Conservation (phyloP, 2,113 vertebrate genomes). For the Sclerurus mexicanus region DNA sequence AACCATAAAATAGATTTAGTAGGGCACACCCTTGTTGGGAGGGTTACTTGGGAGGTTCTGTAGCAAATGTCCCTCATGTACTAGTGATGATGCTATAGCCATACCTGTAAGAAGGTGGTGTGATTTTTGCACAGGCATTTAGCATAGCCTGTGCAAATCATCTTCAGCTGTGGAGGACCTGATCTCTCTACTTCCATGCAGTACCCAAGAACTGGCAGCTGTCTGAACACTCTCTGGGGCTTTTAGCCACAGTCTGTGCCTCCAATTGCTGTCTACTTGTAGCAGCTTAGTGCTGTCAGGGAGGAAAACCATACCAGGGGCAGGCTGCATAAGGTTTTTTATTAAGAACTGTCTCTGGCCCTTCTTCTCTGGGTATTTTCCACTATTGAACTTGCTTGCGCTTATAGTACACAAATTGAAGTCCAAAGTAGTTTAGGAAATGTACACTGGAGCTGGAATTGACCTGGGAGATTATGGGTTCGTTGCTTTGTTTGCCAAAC, state of each 20-base stretch:
- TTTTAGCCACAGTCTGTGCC: not conserved
- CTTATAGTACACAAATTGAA: not conserved
- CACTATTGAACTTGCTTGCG: not conserved
- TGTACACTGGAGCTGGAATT: not conserved
- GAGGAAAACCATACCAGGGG: not conserved
- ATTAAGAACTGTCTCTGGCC: not conserved
- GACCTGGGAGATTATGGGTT: not conserved
- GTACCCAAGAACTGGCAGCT: not conserved
- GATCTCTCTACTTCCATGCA: not conserved
- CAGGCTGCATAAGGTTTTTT: not conserved
- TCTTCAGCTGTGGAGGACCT: not conserved
- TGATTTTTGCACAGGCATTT: not conserved
- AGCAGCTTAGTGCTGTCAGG: not conserved
- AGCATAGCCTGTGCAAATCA: not conserved
- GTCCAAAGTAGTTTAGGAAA: not conserved
- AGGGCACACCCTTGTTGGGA: not conserved
- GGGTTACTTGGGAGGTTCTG: not conserved
- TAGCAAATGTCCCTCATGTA: not conserved
- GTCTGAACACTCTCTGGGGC: not conserved
- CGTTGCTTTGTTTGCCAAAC: not conserved
- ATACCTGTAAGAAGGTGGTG: not conserved
- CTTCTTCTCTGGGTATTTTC: not conserved
- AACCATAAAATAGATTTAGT: not conserved
- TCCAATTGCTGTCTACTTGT: not conserved
- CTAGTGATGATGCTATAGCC: not conserved